Evolutionary conservation across 2,113 vertebrate species (phyloP).

Genomic region (Hucho hucho): DNA sequence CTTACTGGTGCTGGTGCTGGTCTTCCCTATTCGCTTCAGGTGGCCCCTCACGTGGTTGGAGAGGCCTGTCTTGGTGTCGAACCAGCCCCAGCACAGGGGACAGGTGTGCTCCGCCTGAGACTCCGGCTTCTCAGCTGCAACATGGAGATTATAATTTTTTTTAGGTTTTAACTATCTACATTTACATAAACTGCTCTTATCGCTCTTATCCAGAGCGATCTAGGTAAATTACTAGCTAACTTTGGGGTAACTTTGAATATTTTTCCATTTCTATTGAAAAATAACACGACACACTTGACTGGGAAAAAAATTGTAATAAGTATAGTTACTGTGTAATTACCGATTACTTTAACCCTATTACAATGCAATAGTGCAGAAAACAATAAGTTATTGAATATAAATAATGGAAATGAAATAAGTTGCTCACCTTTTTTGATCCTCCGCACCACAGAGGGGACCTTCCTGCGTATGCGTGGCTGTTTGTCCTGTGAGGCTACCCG

Average conservation of each 20-base stretch:
- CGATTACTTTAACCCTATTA: neutral
- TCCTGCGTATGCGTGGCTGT: conserved; percentile 86
- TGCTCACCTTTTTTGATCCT: conserved; percentile 85
- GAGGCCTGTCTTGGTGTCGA: conserved; percentile 92
- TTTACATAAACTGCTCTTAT: no score
- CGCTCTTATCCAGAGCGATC: no score
- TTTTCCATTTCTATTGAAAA: neutral
- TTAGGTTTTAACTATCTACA: no score
- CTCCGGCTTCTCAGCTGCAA: conserved; percentile 83
- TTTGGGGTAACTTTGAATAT: no score
- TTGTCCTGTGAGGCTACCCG: conserved; percentile 88
- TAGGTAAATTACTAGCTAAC: no score
- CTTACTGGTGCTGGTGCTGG: conserved; percentile 84
- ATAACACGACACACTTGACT: conserved; percentile 8
- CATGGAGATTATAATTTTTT: conserved; percentile 16
- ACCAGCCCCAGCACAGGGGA: conserved; percentile 89
- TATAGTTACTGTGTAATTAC: neutral
- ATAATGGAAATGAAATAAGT: conserved; percentile 9
- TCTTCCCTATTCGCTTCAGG: conserved; percentile 87
- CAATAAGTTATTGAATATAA: neutral
- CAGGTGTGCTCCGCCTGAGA: conserved; percentile 84
- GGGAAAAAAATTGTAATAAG: neutral
- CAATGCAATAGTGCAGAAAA: no score
- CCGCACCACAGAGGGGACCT: conserved; percentile 75
- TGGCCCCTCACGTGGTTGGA: conserved; percentile 95